phyloP scores from a whole-genome alignment of 1,140 invertebrate genomes.

The Scylla paramamosain region DNA sequence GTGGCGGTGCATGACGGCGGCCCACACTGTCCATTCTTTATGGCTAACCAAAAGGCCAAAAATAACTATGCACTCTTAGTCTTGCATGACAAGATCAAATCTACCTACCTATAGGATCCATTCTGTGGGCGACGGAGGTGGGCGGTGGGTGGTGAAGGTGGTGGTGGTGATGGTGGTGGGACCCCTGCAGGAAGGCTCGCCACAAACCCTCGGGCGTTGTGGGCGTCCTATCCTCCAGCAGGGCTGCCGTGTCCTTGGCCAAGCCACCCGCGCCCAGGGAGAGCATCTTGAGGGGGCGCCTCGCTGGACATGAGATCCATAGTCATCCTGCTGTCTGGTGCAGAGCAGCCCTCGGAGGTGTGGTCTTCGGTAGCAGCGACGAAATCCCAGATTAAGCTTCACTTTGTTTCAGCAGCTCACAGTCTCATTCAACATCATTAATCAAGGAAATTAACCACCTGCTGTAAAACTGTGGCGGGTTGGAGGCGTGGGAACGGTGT shows the following conservation, averaged over 20 bases:
- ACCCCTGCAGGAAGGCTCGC: conserved; percentile 69
- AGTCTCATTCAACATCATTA: background rate
- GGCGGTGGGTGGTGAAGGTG: conserved; percentile 52
- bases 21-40: too few species aligned
- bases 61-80: too few species aligned
- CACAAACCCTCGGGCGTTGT: conserved; percentile 63
- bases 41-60: too few species aligned
- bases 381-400: background rate
- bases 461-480: background rate
- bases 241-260: conserved; percentile 54
- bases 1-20: background rate
- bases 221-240: conserved; percentile 60
- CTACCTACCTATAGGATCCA: conserved; percentile 50
- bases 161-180: conserved; percentile 62
- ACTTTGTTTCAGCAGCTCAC: conserved; percentile 1
- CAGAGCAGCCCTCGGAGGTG: background rate
- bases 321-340: conserved; percentile 16
- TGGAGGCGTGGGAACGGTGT: conserved; percentile 37
- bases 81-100: background rate
- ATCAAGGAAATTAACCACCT: conserved; percentile 19
- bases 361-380: background rate
- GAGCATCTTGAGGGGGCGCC: conserved; percentile 69
- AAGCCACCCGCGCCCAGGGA: conserved; percentile 29
- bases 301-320: conserved; percentile 69
- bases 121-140: conserved; percentile 32